These are phyloP conservation scores for Abrostola tripartita DNA, from an alignment of 2,888 invertebrate species.

Conservation along the genomic window DNA sequence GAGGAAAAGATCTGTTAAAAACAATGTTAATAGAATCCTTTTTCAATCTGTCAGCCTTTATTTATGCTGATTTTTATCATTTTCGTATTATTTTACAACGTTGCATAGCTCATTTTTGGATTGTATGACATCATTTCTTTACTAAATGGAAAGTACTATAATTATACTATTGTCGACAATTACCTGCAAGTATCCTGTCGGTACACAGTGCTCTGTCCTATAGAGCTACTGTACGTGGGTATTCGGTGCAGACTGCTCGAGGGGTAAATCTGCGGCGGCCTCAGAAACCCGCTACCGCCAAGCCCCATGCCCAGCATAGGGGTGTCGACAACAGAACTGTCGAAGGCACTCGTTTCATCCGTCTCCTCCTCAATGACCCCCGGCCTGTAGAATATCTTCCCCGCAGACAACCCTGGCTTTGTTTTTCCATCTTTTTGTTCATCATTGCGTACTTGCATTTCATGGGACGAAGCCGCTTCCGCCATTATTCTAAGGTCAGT, in stretches of 20 bases:
- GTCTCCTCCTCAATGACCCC: constrained; percentile 83
- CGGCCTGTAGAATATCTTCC: constrained; percentile 85
- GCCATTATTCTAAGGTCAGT: constrained; percentile 61
- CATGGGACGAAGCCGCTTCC: constrained; percentile 73
- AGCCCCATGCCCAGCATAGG: constrained; percentile 76
- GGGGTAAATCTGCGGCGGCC: constrained; percentile 76
- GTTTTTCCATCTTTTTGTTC: constrained; percentile 66
- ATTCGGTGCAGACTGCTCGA: constrained; percentile 87
- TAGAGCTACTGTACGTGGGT: constrained; percentile 89
- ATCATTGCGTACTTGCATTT: constrained; percentile 77
- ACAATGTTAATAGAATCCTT: no score
- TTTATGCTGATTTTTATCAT: no score
- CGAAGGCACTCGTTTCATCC: constrained; percentile 84
- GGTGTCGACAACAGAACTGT: constrained; percentile 80
- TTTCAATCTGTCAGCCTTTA: no score
- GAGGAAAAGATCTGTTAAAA: not conserved
- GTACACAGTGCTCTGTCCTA: constrained; percentile 87
- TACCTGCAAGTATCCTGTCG: constrained; percentile 89
- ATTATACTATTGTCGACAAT: not conserved
- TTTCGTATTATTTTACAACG: no score
- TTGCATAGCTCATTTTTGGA: not conserved
- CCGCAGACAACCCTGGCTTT: constrained; percentile 72
- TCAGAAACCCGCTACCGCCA: constrained; percentile 70
- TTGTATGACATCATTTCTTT: not conserved
- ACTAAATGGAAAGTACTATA: not conserved